Base-by-base conservation (phyloP, 2,888 invertebrate genomes). In the Girardia tigrina region DNA sequence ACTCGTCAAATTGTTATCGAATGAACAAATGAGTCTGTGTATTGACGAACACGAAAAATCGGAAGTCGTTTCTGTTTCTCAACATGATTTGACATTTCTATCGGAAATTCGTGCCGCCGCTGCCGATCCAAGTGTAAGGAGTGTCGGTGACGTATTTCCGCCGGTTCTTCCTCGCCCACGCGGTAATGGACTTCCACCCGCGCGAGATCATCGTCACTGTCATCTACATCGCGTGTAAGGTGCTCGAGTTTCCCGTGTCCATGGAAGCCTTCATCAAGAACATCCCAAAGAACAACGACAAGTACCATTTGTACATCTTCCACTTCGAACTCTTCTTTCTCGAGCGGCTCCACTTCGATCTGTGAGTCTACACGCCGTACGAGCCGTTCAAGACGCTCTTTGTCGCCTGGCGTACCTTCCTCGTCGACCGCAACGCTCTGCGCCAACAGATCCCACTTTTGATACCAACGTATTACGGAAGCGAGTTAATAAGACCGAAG, bases 191-290 rank as follows among this genome's bases (percentile, higher is more conserved):
- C 83, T 94, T 90, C 84, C 94, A 94, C 83, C 95, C 97, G 0
- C 94, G 94, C 83, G 94, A 95, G 85, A 92, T 97, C 78, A 87
- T 97, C 88, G 91, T 92, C 29, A 93, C 94, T 0, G 93, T 93
- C 83, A 91, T 92, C 2, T 95, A 93, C 85, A 86, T 95, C 79
- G 91, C 94, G 0, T 91, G 92, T 82, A 95, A 98, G 88, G 94
- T 95, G 0, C 97, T 98, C 85, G 98, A 98, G 85, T 98, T 98
- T 82, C 95, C 95, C 84, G 91, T 98, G 0, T 92, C 94, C 0
- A 94, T 98, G 77, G 88, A 88, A 28, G 94, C 97, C 81, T 98
- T 98, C 86, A 93, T 97, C 14, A 80, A 79, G 1, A 83, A 83
- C 78, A 78, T 83, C 14, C 73, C 71, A 56, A 36, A 82, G 75